phyloP scores from a whole-genome alignment of 1,140 invertebrate genomes.

The Manduca sexta region DNA sequence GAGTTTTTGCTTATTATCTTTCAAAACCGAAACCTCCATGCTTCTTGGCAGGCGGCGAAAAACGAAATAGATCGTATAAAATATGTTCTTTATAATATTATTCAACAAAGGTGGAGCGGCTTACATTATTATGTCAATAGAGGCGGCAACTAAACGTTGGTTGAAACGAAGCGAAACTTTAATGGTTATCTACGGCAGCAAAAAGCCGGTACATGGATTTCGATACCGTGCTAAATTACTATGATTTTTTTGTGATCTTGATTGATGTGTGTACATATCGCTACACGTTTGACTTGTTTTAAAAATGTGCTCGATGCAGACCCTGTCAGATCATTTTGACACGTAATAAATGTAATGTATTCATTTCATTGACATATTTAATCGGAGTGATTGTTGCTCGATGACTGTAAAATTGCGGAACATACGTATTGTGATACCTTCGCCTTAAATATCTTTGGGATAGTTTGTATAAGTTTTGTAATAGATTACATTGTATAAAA shows the following conservation, averaged over 20 bases:
- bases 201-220: not conserved
- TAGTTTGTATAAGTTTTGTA: too few species aligned
- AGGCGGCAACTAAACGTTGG: constrained; percentile 3
- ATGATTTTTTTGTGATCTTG: not conserved
- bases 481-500: too few species aligned
- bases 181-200: constrained; percentile 6
- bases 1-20: constrained; percentile 36
- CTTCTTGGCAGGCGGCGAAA: constrained; percentile 21
- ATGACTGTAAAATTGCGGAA: too few species aligned
- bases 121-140: constrained; percentile 10
- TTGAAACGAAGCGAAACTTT: constrained; percentile 7
- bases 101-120: constrained; percentile 16
- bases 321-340: too few species aligned
- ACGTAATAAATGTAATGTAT: too few species aligned
- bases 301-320: too few species aligned
- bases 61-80: constrained; percentile 29
- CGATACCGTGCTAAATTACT: not conserved
- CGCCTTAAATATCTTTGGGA: too few species aligned
- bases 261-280: too few species aligned
- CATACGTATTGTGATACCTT: too few species aligned
- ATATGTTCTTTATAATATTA: constrained; percentile 26
- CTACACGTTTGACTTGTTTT: too few species aligned
- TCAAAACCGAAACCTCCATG: constrained; percentile 19
- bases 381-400: too few species aligned
- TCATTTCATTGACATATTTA: too few species aligned